Evolutionary conservation across 2,888 invertebrate species (phyloP).

Genomic region (Scelioninae gen. 1): DNA sequence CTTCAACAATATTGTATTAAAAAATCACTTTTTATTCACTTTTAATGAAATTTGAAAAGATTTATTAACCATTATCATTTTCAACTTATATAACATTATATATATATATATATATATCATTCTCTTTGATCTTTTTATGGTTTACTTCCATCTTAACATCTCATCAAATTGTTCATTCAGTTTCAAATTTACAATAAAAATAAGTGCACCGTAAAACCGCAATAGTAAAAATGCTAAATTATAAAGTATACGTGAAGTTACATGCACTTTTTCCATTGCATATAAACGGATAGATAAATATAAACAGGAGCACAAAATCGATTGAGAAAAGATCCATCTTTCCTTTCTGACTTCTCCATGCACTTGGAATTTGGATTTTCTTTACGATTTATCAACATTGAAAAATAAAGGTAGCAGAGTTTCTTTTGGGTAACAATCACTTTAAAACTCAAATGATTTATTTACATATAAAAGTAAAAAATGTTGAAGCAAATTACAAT

Average conservation of each 20-base stretch:
- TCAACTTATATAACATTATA: no score
- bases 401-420: not conserved
- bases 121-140: no score
- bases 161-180: not conserved
- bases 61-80: no score
- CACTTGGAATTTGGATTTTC: not conserved
- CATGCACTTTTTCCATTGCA: not conserved
- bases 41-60: no score
- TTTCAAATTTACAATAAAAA: conserved; percentile 3
- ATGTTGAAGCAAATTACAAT: no score
- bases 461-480: no score
- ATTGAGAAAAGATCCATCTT: not conserved
- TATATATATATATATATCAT: no score
- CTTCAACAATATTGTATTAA: no score
- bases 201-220: not conserved
- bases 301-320: not conserved
- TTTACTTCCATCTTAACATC: no score
- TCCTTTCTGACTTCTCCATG: not conserved
- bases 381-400: conserved; percentile 17
- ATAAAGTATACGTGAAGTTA: not conserved
- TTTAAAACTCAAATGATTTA: no score
- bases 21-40: no score
- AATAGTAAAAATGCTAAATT: conserved; percentile 4
- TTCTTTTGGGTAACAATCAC: no score
- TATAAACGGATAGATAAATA: not conserved